Evolutionary conservation across 2,888 invertebrate genomes (phyloP).

Genomic region (Dynastes maya): DNA sequence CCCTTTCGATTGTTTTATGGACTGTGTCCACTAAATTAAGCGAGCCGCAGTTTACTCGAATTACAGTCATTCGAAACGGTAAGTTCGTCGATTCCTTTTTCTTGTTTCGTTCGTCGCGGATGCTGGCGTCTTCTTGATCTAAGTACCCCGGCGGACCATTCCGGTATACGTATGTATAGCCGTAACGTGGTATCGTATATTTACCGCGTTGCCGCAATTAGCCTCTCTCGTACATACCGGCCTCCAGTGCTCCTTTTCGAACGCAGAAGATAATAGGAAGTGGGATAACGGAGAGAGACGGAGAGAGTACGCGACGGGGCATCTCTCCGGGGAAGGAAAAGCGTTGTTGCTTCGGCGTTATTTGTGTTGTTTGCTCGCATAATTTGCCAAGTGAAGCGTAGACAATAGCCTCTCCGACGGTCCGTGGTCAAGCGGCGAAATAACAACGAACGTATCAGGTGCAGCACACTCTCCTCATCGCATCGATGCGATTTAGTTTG

Average conservation of each 20-base stretch:
- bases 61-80: slow-evolving; percentile 12
- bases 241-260: slow-evolving; percentile 11
- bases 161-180: too few species aligned
- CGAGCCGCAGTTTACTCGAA: slow-evolving; percentile 8
- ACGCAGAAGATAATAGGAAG: slow-evolving; percentile 8
- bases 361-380: slow-evolving; percentile 4
- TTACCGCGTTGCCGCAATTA: slow-evolving; percentile 4
- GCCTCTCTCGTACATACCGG: neutral
- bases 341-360: too few species aligned
- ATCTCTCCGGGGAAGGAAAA: too few species aligned
- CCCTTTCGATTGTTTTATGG: slow-evolving; percentile 11
- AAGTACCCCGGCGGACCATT: too few species aligned
- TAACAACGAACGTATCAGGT: slow-evolving; percentile 2
- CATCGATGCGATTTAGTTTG: too few species aligned
- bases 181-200: neutral
- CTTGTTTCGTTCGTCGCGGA: too few species aligned
- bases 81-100: too few species aligned
- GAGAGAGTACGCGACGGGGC: too few species aligned
- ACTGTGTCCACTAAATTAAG: slow-evolving; percentile 17
- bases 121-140: too few species aligned
- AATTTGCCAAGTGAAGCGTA: slow-evolving; percentile 20
- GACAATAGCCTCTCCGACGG: neutral
- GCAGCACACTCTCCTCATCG: too few species aligned
- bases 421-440: slow-evolving; percentile 5
- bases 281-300: neutral